These are phyloP conservation scores for Latrodectus geometricus DNA, from an alignment of 1,140 invertebrate genomes.

Conservation along the genomic window DNA sequence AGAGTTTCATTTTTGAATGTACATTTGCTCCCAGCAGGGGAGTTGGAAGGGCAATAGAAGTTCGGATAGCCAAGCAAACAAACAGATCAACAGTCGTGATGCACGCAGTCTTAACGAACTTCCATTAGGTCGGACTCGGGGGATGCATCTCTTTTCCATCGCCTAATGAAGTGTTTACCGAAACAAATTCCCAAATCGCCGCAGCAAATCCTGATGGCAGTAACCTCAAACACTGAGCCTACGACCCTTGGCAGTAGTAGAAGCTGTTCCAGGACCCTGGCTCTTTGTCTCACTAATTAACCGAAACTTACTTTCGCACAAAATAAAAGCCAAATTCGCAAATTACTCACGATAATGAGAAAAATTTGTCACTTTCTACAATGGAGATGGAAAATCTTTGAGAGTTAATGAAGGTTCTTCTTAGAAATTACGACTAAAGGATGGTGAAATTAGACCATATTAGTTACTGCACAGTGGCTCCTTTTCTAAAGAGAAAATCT, in stretches of 20 bases:
- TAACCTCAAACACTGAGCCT: conserved; percentile 48
- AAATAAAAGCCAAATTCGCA: conserved; percentile 60
- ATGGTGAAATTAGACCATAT: conserved; percentile 55
- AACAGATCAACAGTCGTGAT: conserved; percentile 59
- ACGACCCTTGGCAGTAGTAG: conserved; percentile 12
- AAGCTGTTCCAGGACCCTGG: background rate
- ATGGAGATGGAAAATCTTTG: conserved; percentile 52
- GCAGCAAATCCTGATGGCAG: conserved; percentile 59
- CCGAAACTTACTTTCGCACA: conserved; percentile 60
- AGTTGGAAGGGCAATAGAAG: conserved; percentile 32
- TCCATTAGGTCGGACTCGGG: conserved; percentile 46
- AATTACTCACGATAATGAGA: conserved; percentile 61
- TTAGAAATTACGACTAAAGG: conserved; percentile 60
- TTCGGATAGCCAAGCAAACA: conserved; percentile 48
- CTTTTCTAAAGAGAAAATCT: conserved; percentile 21
- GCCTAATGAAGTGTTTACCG: conserved; percentile 62
- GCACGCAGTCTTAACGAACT: conserved; percentile 59
- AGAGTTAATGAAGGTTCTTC: conserved; percentile 57
- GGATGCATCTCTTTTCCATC: conserved; percentile 62
- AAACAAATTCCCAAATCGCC: conserved; percentile 62
- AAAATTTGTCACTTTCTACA: conserved; percentile 61
- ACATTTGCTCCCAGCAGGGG: conserved; percentile 40
- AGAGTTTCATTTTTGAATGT: conserved; percentile 59
- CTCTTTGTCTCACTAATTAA: conserved; percentile 62
- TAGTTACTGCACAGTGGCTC: conserved; percentile 14